Evolutionary conservation across 2,113 vertebrate species (phyloP).

Genomic region (Cheirogaleus medius): DNA sequence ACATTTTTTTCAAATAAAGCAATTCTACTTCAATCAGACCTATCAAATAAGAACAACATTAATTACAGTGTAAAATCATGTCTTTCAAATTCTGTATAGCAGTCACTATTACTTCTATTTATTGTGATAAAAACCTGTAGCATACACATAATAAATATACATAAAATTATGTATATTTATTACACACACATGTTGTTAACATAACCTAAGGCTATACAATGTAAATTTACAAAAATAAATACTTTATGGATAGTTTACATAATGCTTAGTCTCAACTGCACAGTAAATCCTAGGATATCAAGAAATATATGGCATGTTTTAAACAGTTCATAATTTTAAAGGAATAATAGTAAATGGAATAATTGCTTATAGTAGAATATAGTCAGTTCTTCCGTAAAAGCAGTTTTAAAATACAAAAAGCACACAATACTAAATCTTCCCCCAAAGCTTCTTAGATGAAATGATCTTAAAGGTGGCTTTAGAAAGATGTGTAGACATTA

Average conservation of each 20-base stretch:
- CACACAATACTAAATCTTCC: neutral
- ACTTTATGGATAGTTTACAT: neutral
- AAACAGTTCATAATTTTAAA: neutral
- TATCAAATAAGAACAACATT: neutral
- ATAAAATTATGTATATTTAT: neutral
- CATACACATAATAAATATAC: neutral
- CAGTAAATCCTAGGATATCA: neutral
- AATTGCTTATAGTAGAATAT: neutral
- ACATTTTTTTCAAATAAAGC: neutral
- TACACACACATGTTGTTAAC: neutral
- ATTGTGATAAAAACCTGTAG: neutral
- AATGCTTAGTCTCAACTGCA: neutral
- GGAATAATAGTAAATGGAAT: neutral
- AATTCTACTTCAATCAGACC: neutral
- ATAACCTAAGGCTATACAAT: neutral
- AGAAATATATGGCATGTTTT: neutral
- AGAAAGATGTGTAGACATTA: neutral
- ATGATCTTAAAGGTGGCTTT: neutral
- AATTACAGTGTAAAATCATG: neutral
- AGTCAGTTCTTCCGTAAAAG: neutral
- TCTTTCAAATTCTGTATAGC: neutral
- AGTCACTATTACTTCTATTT: neutral
- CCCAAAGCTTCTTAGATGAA: neutral
- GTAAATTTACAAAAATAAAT: neutral
- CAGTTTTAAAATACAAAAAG: neutral